These are phyloP conservation scores for Eustalomyia histrio DNA, from an alignment of 2,888 invertebrate genomes.

Conservation along the genomic window DNA sequence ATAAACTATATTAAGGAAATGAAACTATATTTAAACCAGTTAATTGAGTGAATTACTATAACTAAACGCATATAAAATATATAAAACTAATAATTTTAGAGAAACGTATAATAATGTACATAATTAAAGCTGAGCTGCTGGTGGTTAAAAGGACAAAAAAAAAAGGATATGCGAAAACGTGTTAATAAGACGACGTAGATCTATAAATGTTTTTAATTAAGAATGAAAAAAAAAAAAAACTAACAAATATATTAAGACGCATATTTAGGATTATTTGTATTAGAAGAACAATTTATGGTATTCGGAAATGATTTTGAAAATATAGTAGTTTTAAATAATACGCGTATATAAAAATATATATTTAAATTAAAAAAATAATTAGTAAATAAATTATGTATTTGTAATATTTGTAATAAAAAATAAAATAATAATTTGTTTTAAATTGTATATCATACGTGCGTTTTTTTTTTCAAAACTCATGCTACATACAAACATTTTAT, in stretches of 20 bases:
- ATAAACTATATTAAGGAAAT: too few species aligned
- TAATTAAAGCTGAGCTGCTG: not conserved
- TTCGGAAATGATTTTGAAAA: conserved; percentile 1
- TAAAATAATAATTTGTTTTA: not conserved
- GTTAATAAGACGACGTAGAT: not conserved
- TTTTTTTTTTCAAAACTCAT: conserved; percentile 45
- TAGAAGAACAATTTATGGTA: not conserved
- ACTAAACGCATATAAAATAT: too few species aligned
- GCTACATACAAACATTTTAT: conserved; percentile 58
- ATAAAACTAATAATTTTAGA: not conserved
- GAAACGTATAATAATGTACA: too few species aligned
- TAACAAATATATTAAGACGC: too few species aligned
- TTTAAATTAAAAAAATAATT: not conserved
- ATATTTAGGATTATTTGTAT: too few species aligned
- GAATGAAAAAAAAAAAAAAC: too few species aligned
- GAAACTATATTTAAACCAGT: not conserved
- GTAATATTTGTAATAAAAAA: too few species aligned
- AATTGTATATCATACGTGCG: conserved; percentile 39
- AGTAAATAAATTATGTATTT: not conserved
- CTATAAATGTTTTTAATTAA: too few species aligned
- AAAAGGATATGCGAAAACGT: not conserved
- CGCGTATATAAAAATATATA: not conserved
- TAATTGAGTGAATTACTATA: not conserved
- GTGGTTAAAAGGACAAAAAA: not conserved
- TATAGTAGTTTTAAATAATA: too few species aligned